phyloP scores from a whole-genome alignment of 2,888 invertebrate species.

The Deilephila elpenor region DNA sequence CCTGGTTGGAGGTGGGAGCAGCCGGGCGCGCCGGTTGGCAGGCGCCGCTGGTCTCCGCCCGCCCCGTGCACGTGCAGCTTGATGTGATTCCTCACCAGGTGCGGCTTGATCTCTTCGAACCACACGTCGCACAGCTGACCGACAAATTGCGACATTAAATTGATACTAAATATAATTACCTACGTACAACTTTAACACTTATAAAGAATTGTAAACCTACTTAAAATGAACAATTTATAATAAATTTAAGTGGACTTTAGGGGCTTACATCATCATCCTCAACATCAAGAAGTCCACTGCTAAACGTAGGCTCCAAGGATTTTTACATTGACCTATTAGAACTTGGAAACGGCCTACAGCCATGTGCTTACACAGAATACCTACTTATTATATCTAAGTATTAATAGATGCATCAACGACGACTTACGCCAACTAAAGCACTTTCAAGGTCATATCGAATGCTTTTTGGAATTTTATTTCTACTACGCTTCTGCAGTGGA shows the following conservation, averaged over 20 bases:
- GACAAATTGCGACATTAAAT: not conserved
- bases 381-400: slow-evolving; percentile 24
- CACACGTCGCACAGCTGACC: slow-evolving; percentile 78
- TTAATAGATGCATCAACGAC: slow-evolving; percentile 31
- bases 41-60: slow-evolving; percentile 52
- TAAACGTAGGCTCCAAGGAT: no score
- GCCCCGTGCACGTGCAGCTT: slow-evolving; percentile 69
- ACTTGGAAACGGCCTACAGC: no score
- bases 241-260: no score
- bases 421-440: slow-evolving; percentile 72
- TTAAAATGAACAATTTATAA: no score
- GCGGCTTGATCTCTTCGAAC: slow-evolving; percentile 79
- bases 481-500: slow-evolving; percentile 50
- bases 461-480: slow-evolving; percentile 64
- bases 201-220: no score
- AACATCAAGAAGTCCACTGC: no score
- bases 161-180: no score
- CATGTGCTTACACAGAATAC: not conserved
- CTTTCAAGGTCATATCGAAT: slow-evolving; percentile 74
- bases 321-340: no score
- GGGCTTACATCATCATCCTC: no score
- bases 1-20: slow-evolving; percentile 77
- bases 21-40: slow-evolving; percentile 45
- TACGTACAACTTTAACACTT: no score
- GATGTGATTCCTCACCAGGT: slow-evolving; percentile 72